Evolutionary conservation across 92 coral and sea anemone genomes (phyloP), one percentile per base, ranked within the genome.

Genomic region (Metridium senile): DNA sequence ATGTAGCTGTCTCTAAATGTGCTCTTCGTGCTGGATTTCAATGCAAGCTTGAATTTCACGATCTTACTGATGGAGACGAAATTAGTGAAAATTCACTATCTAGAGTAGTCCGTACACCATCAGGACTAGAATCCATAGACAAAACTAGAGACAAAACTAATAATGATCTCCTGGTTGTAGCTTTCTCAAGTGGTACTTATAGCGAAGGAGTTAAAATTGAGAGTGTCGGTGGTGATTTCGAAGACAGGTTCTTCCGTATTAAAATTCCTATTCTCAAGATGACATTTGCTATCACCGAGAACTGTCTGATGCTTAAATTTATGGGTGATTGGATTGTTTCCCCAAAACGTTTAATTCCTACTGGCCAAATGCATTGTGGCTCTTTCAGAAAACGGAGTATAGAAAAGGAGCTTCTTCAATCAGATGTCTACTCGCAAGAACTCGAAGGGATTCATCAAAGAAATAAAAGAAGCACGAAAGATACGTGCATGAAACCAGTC

Each of bases 41-140:
- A 63, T 95, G 99, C 45, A 95, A 93, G 66, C 82, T 95, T 23
- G 99, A 95, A 72, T 95, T 95, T 58, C 99, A 95, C 69, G 85
- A 78, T 58, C 45, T 90, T 10, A 82, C 71, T 34, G 77, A 76
- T 16, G 86, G 85, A 25, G 69, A 70, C 63, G 84, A 72, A 68
- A 79, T 90, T 0, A 87, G 87, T 62, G 96, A 95, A 66, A 61
- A 88, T 23, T 87, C 97, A 16, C 77, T 95, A 25, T 84, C 92
- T 43, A 82, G 99, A 67, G 97, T 90, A 17, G 95, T 95, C 11
- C 88, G 99, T 28, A 90, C 95, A 70, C 99, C 99, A 2, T 83
- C 97, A 63, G 99, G 99, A 39, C 81, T 95, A 65, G 99, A 95
- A 54, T 88, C 98, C 0, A 90, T 95, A 46, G 82, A 88, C 53